Evolutionary conservation across 2,797 vertebrate species (phyloP), one percentile per base, ranked within the genome.

Genomic region (Trichosurus vulpecula): DNA sequence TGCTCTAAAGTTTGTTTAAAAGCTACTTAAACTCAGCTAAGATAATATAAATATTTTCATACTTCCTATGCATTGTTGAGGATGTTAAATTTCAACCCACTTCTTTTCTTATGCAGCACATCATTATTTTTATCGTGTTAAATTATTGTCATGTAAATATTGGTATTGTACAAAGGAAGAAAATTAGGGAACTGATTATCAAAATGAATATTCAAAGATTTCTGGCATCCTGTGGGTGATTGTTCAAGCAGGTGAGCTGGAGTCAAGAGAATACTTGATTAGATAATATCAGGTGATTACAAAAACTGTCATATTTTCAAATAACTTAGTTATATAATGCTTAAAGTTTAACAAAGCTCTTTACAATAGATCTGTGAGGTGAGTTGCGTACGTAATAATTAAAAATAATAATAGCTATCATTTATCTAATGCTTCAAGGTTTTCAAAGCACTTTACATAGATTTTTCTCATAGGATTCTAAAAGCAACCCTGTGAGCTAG

Each of bases 1-100:
- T 97, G 92, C 94, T 96, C 51, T 91, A 89, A 96, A 95, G 96
- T 96, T 47, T 95, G 61, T 97, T 98, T 98, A 94, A 97, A 98
- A 98, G 92, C 89, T 96, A 96, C 89, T 98, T 98, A 97, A 98
- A 89, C 52, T 91, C 31, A 95, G 58, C 90, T 94, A 74, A 96
- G 14, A 97, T 98, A 98, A 97, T 96, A 97, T 92, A 98, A 98
- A 98, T 98, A 98, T 97, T 97, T 98, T 97, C 97, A 97, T 97
- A 0, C 5, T 96, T 98, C 97, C 94, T 97, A 96, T 74, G 90
- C 10, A 8, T 95, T 96, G 53, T 91, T 97, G 92, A 96, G 55
- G 52, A 97, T 98, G 35, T 97, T 96, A 91, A 52, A 97, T 95
- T 93, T 96, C 92, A 97, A 87, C 8, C 87, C 54, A 90, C 14